Percentiles rank a stretch among this genome's conserved stretches.
phyloP scores from a whole-genome alignment of 2,797 vertebrate genomes.

The Cynopterus sphinx region DNA sequence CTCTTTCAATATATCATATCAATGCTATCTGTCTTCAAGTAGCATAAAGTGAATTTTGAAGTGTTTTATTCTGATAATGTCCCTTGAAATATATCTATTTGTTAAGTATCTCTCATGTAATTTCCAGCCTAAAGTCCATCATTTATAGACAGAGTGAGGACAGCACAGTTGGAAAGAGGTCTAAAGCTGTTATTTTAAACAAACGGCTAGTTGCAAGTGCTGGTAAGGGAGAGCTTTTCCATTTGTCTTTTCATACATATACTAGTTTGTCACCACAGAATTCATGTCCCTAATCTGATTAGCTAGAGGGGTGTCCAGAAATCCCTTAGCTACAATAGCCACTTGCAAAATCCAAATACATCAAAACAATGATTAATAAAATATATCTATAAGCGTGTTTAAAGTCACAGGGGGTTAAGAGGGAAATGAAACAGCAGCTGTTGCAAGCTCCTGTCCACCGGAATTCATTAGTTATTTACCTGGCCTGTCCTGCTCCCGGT shows the following conservation, averaged over 20 bases:
- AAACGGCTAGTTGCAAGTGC: conserved; percentile 63
- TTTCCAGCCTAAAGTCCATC: conserved; percentile 50
- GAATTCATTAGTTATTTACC: conserved; percentile 59
- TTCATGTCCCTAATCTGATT: conserved; percentile 79
- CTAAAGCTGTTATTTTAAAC: conserved; percentile 74
- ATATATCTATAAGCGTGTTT: conserved; percentile 52
- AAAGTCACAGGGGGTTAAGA: conserved; percentile 58
- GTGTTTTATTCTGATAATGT: conserved; percentile 50
- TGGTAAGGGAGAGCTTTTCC: conserved; percentile 68
- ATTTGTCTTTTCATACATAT: conserved; percentile 74
- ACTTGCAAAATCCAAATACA: conserved; percentile 78
- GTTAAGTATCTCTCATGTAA: conserved; percentile 60
- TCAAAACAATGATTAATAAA: conserved; percentile 77
- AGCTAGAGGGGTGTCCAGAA: conserved; percentile 77
- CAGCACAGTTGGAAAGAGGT: conserved; percentile 20
- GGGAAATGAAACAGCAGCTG: conserved; percentile 68
- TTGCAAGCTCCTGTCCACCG: not conserved
- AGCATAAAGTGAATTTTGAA: conserved; percentile 45
- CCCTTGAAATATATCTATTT: conserved; percentile 60
- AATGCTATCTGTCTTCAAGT: conserved; percentile 53
- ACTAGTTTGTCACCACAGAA: conserved; percentile 47
- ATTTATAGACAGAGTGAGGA: conserved; percentile 59
- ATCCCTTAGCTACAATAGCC: conserved; percentile 70
- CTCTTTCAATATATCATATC: conserved; percentile 44
- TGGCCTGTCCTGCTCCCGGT: conserved; percentile 21